Percentiles rank a stretch among this genome's conserved stretches.
These are phyloP conservation scores for Sebastes umbrosus DNA, from an alignment of 2,797 vertebrate genomes.

Conservation along the genomic window DNA sequence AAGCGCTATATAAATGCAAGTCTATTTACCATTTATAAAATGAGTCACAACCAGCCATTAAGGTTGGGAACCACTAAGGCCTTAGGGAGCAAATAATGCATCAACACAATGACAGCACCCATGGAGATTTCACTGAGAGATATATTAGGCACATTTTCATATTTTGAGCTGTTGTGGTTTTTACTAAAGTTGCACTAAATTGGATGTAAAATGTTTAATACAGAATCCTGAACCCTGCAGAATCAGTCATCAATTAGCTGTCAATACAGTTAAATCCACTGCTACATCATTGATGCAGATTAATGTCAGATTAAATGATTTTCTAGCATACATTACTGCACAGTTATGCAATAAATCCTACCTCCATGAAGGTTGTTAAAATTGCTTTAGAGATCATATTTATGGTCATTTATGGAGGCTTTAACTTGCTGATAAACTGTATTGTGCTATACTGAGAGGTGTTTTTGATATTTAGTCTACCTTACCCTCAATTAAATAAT, in stretches of 20 bases:
- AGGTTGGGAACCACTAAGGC: not conserved
- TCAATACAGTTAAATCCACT: not conserved
- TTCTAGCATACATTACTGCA: not conserved
- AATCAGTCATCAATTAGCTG: not conserved
- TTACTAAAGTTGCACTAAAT: not conserved
- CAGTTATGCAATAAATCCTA: not conserved
- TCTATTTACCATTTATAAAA: no score
- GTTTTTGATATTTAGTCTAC: not conserved
- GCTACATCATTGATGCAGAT: not conserved
- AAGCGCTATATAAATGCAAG: rapidly evolving
- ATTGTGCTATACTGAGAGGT: no score
- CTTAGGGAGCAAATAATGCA: not conserved
- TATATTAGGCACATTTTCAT: rapidly evolving
- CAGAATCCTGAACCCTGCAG: not conserved
- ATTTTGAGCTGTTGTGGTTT: not conserved
- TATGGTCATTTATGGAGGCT: rapidly evolving
- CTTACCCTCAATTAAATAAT: not conserved
- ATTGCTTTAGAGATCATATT: not conserved
- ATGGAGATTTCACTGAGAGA: not conserved
- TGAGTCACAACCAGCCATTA: not conserved
- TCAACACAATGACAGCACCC: not conserved
- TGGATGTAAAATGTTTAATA: not conserved
- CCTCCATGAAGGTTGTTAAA: not conserved
- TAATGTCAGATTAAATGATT: not conserved
- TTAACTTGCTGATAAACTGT: not conserved